phyloP scores from a whole-genome alignment of 2,797 vertebrate genomes.

The Acomys russatus region DNA sequence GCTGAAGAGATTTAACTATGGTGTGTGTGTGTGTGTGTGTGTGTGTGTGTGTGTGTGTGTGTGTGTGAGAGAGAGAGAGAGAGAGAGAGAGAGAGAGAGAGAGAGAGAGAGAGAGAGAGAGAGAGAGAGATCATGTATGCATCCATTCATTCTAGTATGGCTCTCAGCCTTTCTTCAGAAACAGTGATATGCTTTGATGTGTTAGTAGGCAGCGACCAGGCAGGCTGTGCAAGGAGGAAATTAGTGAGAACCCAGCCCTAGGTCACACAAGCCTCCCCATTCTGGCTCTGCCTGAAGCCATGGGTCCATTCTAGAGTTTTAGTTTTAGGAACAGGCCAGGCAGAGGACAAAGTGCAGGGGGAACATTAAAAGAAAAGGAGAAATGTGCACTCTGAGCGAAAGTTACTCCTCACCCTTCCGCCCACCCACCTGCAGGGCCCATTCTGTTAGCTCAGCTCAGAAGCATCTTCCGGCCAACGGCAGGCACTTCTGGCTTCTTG shows the following conservation, averaged over 20 bases:
- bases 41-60: background rate
- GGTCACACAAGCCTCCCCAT: background rate
- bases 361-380: slow-evolving; percentile 54
- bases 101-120: too few relatives aligned
- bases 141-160: background rate
- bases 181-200: background rate
- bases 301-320: background rate
- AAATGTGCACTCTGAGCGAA: slow-evolving; percentile 25
- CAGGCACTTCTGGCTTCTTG: background rate
- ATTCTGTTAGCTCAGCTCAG: background rate
- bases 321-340: slow-evolving; percentile 7
- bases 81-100: too few relatives aligned
- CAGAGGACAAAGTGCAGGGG: slow-evolving; percentile 7
- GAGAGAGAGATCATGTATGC: too few relatives aligned
- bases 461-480: background rate
- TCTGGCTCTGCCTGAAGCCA: background rate
- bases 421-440: background rate
- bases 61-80: too few relatives aligned
- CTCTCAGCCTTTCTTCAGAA: background rate
- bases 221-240: background rate
- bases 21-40: too few relatives aligned
- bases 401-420: slow-evolving; percentile 28
- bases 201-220: background rate
- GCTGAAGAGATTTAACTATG: background rate
- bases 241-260: background rate